phyloP scores from a whole-genome alignment of 1,140 invertebrate species.

The Thereuonema tuberculata region DNA sequence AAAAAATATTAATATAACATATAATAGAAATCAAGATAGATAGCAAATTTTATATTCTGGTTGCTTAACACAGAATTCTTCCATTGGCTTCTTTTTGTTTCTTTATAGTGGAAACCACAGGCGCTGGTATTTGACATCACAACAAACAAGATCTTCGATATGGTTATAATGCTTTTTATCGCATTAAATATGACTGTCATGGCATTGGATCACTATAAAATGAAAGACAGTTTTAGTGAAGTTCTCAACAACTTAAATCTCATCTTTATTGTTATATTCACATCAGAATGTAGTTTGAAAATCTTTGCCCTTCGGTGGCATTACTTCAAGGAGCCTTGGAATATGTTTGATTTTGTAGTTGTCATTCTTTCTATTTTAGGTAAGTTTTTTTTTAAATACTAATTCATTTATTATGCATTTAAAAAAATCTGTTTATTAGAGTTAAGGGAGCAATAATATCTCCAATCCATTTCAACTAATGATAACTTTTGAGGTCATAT shows the following conservation, averaged over 20 bases:
- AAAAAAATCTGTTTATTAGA: no score
- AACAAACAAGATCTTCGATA: slow-evolving; percentile 97
- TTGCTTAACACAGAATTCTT: no score
- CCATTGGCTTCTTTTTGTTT: no score
- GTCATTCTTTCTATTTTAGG: slow-evolving; percentile 96
- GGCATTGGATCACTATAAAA: slow-evolving; percentile 92
- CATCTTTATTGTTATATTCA: slow-evolving; percentile 97
- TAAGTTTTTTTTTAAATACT: slow-evolving; percentile 36
- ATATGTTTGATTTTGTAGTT: slow-evolving; percentile 97
- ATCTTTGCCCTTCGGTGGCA: slow-evolving; percentile 90
- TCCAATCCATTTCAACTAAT: no score
- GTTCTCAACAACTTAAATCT: slow-evolving; percentile 84
- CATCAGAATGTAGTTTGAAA: slow-evolving; percentile 92
- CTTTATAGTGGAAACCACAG: slow-evolving; percentile 81
- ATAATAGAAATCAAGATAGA: no score
- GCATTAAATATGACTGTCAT: slow-evolving; percentile 97
- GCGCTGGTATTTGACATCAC: slow-evolving; percentile 92
- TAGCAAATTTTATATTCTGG: no score
- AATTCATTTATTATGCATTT: background rate
- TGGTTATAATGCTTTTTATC: slow-evolving; percentile 98
- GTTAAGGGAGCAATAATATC: no score
- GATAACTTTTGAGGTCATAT: no score
- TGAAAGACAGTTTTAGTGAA: slow-evolving; percentile 61
- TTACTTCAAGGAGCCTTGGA: slow-evolving; percentile 99
- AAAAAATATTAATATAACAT: no score